Evolutionary conservation across 2,888 invertebrate genomes (phyloP).

Genomic region (Pyrrhia umbra): DNA sequence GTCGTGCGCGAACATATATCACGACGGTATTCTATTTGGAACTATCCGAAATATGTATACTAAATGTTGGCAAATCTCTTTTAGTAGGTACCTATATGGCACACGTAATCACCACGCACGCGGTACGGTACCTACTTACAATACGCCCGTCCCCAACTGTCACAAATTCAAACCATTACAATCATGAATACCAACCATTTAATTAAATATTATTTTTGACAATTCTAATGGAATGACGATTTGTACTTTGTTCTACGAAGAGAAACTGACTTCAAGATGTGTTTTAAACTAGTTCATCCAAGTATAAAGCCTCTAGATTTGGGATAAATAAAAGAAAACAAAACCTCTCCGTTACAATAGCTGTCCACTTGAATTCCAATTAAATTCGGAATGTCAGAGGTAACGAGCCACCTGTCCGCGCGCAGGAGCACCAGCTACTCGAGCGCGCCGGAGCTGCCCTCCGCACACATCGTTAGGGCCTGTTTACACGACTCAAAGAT

Average conservation of each 20-base stretch:
- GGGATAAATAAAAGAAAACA: conserved; percentile 3
- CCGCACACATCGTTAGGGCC: conserved; percentile 64
- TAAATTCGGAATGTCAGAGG: conserved; percentile 53
- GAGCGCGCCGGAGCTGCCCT: conserved; percentile 38
- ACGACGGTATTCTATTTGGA: conserved; percentile 8
- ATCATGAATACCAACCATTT: no score
- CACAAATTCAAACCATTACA: no score
- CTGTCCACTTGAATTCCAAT: conserved; percentile 52
- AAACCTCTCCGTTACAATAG: conserved; percentile 27
- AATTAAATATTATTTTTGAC: no score
- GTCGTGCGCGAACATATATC: conserved; percentile 52
- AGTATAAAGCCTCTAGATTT: not conserved
- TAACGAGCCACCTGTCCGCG: conserved; percentile 28
- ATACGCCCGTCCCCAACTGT: no score
- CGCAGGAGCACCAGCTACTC: conserved; percentile 20
- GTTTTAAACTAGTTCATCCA: not conserved
- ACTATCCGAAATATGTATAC: conserved; percentile 6
- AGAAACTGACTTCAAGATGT: no score
- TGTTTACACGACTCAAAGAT: conserved; percentile 77
- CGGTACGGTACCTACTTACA: no score
- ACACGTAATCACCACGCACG: no score
- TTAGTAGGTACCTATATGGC: no score
- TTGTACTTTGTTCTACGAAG: no score
- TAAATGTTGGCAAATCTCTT: not conserved
- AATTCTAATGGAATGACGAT: no score